These are phyloP conservation scores for Mixornis gularis DNA, from an alignment of 2,113 vertebrate species.

Conservation along the genomic window DNA sequence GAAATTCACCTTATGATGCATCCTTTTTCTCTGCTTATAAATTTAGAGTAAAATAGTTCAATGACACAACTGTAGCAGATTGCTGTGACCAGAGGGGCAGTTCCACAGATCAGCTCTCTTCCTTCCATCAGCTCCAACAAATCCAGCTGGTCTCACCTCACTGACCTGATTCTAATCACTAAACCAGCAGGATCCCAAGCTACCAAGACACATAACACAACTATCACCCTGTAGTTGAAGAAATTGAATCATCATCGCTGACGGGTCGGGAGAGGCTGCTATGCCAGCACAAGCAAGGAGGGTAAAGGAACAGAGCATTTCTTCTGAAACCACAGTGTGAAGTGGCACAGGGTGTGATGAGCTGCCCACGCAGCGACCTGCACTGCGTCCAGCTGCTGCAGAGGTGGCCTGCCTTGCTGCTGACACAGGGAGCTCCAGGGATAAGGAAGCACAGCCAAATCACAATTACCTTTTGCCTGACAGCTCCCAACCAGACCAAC, in stretches of 20 bases:
- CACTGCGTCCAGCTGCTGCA: accelerated
- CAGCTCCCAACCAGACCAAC: background rate
- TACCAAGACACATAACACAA: background rate
- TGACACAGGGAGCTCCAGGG: accelerated
- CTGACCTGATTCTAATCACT: background rate
- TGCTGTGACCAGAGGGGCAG: accelerated
- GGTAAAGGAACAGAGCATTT: accelerated
- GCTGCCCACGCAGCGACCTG: accelerated
- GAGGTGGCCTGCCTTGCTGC: background rate
- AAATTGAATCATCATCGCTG: background rate
- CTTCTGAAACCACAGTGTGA: accelerated
- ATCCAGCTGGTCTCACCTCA: background rate
- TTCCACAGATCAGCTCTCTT: background rate
- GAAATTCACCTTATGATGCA: background rate
- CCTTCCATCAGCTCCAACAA: background rate
- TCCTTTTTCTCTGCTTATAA: background rate
- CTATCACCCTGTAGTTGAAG: background rate
- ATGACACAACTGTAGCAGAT: accelerated
- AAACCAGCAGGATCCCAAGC: background rate
- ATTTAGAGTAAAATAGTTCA: background rate
- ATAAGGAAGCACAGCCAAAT: background rate
- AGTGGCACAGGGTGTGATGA: background rate
- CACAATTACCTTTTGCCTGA: background rate
- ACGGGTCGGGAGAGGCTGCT: background rate
- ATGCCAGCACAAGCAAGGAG: background rate